These are phyloP conservation scores for Poeciliopsis turneri DNA, from an alignment of 2,797 vertebrate genomes.

Conservation along the genomic window DNA sequence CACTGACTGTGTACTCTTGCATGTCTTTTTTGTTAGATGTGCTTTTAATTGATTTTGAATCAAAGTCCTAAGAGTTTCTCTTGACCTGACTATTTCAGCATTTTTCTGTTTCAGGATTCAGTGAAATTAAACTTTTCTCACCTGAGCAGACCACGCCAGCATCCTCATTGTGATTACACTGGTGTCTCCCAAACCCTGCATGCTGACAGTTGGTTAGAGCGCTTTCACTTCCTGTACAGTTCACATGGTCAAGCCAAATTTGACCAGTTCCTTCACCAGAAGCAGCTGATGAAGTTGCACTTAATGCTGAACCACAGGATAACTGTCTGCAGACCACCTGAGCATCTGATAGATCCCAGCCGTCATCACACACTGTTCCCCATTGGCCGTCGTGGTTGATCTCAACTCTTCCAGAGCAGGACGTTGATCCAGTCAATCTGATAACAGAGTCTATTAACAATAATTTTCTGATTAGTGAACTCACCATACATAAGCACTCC, in stretches of 20 bases:
- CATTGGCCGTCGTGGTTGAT: not conserved
- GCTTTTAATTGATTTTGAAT: too few species aligned
- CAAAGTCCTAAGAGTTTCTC: too few species aligned
- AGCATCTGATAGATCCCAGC: not conserved
- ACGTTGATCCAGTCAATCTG: not conserved
- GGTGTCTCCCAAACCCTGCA: not conserved
- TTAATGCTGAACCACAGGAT: not conserved
- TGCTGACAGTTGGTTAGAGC: not conserved
- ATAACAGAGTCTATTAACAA: not conserved
- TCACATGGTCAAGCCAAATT: not conserved
- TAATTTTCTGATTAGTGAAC: not conserved
- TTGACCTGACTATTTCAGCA: not conserved
- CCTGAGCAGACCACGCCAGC: not conserved
- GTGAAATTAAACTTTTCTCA: not conserved
- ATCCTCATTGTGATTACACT: not conserved
- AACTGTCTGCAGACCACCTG: not conserved
- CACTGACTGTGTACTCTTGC: too few species aligned
- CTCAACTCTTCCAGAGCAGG: not conserved
- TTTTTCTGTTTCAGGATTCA: too few species aligned
- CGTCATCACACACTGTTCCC: not conserved
- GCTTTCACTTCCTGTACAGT: not conserved
- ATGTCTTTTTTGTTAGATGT: too few species aligned
- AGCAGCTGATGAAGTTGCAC: too few species aligned
- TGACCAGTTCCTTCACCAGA: not conserved
- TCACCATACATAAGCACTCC: not conserved